These are phyloP conservation scores for Polyommatus iphigenia DNA, from an alignment of 2,888 invertebrate genomes.

Conservation along the genomic window DNA sequence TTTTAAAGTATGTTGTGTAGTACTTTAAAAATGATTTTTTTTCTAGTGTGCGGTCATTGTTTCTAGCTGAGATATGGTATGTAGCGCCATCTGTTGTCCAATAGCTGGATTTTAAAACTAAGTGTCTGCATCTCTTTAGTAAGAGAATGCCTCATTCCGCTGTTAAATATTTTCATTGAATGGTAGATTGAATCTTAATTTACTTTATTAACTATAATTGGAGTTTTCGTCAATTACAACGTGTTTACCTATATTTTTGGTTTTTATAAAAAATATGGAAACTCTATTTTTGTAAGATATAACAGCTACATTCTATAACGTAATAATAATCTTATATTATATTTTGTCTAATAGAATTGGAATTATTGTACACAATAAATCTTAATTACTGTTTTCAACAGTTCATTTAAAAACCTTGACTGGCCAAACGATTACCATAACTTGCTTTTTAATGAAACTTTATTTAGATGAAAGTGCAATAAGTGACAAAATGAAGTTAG, in stretches of 20 bases:
- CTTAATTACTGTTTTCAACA: too few relatives aligned
- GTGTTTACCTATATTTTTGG: too few relatives aligned
- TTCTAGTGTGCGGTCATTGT: background rate
- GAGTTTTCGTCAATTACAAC: too few relatives aligned
- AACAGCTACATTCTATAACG: too few relatives aligned
- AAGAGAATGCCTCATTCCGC: background rate
- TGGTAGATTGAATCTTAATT: too few relatives aligned
- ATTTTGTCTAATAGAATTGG: too few relatives aligned
- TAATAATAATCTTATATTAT: too few relatives aligned
- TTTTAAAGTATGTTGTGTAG: background rate
- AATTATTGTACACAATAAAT: too few relatives aligned
- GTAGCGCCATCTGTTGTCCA: conserved; percentile 9
- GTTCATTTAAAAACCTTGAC: background rate
- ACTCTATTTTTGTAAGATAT: too few relatives aligned
- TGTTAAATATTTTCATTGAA: too few relatives aligned
- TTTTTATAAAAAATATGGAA: too few relatives aligned
- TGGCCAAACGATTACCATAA: background rate
- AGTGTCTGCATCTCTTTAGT: background rate
- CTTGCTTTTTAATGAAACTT: background rate
- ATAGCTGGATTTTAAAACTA: conserved; percentile 3
- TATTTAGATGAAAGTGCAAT: background rate
- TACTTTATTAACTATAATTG: too few relatives aligned
- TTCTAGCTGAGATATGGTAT: background rate
- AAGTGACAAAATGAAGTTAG: conserved; percentile 35
- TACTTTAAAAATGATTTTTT: background rate